Percentiles rank a stretch among this genome's conserved stretches.
phyloP scores from a whole-genome alignment of 2,797 vertebrate species.

The Columba guinea region DNA sequence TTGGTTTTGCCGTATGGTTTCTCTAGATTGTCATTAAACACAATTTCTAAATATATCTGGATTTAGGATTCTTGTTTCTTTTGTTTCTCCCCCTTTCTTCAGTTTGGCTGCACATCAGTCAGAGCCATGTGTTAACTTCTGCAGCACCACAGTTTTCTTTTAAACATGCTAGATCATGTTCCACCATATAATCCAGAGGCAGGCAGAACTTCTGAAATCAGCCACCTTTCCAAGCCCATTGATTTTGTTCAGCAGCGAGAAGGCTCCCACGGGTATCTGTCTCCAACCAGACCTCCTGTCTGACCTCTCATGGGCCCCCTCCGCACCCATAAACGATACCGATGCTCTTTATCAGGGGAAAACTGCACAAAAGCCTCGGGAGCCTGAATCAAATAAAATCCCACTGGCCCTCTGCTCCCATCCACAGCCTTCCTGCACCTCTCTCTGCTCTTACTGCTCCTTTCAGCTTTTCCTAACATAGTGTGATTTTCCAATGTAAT shows the following conservation, averaged over 20 bases:
- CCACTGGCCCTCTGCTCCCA: not conserved
- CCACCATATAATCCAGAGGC: not conserved
- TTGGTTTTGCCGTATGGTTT: not conserved
- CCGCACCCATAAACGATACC: not conserved
- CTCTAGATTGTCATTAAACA: not conserved
- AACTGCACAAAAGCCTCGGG: rapidly evolving
- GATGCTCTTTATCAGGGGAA: not conserved
- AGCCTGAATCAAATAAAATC: not conserved
- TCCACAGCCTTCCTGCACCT: not conserved
- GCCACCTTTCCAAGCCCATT: rapidly evolving
- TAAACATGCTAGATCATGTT: rapidly evolving
- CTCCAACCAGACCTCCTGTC: not conserved
- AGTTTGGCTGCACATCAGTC: not conserved
- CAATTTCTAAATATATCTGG: not conserved
- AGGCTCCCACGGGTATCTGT: not conserved
- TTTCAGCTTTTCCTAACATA: not conserved
- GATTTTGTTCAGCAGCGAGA: not conserved
- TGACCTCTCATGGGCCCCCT: not conserved
- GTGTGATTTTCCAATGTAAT: not conserved
- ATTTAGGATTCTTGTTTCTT: not conserved
- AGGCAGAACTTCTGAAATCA: not conserved
- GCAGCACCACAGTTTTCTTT: not conserved
- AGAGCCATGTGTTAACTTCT: not conserved
- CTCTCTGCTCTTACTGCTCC: not conserved
- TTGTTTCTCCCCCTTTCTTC: not conserved